These are phyloP conservation scores for Trinectes maculatus DNA, from an alignment of 2,113 vertebrate species.

Conservation along the genomic window DNA sequence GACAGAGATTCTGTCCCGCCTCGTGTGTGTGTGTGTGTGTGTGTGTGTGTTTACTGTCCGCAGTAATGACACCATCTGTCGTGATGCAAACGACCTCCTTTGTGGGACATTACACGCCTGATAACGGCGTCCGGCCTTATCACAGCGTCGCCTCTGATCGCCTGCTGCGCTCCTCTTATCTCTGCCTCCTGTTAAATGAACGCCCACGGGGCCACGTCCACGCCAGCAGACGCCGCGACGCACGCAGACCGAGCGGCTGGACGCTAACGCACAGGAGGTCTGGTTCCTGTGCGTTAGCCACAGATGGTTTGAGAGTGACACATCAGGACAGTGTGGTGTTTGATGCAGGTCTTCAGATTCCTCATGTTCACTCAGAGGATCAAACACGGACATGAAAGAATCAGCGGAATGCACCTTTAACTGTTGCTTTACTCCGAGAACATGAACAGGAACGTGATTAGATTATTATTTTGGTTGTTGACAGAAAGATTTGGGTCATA, in stretches of 20 bases:
- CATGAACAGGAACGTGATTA: too few species aligned
- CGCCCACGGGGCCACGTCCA: constrained; percentile 3
- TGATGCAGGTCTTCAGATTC: too few species aligned
- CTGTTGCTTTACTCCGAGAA: too few species aligned
- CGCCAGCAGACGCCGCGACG: constrained; percentile 8
- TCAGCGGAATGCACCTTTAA: too few species aligned
- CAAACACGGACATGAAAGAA: too few species aligned
- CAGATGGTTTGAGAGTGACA: too few species aligned
- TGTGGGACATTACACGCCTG: constrained; percentile 68
- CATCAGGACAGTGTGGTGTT: too few species aligned
- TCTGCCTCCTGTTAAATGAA: constrained; percentile 36
- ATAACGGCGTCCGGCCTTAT: constrained; percentile 52
- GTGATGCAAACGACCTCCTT: constrained; percentile 77
- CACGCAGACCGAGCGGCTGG: background rate
- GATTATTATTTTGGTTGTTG: too few species aligned
- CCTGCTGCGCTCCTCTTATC: constrained; percentile 58
- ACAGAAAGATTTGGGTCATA: too few species aligned
- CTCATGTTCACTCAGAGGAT: too few species aligned
- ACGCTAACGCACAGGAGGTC: too few species aligned
- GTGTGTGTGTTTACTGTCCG: constrained; percentile 47
- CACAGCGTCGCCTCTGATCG: constrained; percentile 45
- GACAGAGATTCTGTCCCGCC: background rate
- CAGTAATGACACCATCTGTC: constrained; percentile 59
- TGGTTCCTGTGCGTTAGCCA: too few species aligned
- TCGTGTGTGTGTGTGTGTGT: background rate